Evolutionary conservation across 2,113 vertebrate genomes (phyloP).

Genomic region (Patagioenas fasciata): DNA sequence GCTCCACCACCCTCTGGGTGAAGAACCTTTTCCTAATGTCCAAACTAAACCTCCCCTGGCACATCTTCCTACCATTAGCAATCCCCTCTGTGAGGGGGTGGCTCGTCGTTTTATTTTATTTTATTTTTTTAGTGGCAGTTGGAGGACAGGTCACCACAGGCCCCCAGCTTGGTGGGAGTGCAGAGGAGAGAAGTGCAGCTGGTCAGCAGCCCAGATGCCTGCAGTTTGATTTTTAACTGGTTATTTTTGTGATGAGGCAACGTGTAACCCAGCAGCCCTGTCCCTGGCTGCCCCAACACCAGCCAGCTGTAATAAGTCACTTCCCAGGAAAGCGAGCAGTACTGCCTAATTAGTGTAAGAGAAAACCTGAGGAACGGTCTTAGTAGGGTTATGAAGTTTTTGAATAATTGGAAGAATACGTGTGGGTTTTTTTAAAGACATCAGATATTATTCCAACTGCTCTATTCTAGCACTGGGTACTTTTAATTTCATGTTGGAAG

Average conservation of each 20-base stretch:
- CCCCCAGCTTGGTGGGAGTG: background rate
- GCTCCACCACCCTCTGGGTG: too few relatives aligned
- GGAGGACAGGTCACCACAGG: background rate
- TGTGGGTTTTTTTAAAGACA: background rate
- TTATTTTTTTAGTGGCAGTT: background rate
- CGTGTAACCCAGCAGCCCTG: background rate
- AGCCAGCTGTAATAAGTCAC: background rate
- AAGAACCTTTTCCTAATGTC: too few relatives aligned
- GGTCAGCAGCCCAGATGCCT: background rate
- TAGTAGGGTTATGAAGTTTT: rapidly evolving
- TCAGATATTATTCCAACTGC: background rate
- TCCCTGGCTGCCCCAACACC: background rate
- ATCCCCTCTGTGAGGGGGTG: background rate
- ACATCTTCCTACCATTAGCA: too few relatives aligned
- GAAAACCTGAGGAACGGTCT: background rate
- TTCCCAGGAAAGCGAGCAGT: rapidly evolving
- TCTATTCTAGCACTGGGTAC: rapidly evolving
- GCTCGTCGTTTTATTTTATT: background rate
- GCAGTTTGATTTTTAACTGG: background rate
- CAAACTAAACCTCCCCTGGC: too few relatives aligned
- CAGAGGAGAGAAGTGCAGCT: background rate
- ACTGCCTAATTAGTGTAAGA: background rate
- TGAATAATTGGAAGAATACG: background rate
- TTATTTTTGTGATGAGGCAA: rapidly evolving
- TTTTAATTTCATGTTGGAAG: background rate